Evolutionary conservation across 2,113 vertebrate genomes (phyloP).

Genomic region (Pomatostomus ruficeps): DNA sequence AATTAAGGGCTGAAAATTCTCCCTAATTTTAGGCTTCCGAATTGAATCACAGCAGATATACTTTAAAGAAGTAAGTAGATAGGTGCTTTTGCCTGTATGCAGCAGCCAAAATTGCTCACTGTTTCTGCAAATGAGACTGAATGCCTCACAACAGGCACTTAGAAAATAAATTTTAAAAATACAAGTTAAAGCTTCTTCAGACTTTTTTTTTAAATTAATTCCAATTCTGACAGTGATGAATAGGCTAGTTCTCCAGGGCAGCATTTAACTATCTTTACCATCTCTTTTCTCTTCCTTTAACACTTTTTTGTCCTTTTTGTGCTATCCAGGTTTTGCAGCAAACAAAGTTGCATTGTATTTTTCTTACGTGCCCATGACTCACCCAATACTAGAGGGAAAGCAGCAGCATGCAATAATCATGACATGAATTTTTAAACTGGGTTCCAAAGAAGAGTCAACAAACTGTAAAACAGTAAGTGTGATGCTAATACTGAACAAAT

Average conservation of each 20-base stretch:
- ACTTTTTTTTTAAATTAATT: neutral
- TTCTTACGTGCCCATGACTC: neutral
- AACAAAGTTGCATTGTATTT: neutral
- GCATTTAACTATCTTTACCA: neutral
- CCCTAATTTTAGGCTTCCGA: neutral
- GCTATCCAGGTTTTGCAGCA: neutral
- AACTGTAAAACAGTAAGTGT: neutral
- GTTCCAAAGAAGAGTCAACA: neutral
- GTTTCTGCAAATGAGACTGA: neutral
- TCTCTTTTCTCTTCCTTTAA: neutral
- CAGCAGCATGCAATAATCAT: neutral
- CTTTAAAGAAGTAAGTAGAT: neutral
- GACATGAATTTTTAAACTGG: neutral
- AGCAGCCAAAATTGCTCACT: neutral
- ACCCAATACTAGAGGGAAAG: neutral
- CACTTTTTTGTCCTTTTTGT: neutral
- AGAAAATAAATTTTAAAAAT: neutral
- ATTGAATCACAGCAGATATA: neutral
- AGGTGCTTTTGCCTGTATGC: neutral
- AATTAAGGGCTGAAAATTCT: neutral
- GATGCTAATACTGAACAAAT: neutral
- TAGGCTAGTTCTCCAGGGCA: neutral
- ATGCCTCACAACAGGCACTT: neutral
- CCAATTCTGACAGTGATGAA: neutral
- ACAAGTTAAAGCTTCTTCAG: neutral